Percentiles rank a stretch among this genome's conserved stretches.
Evolutionary conservation across 2,113 vertebrate genomes (phyloP).

Genomic region (Sinocyclocheilus maitianheensis): DNA sequence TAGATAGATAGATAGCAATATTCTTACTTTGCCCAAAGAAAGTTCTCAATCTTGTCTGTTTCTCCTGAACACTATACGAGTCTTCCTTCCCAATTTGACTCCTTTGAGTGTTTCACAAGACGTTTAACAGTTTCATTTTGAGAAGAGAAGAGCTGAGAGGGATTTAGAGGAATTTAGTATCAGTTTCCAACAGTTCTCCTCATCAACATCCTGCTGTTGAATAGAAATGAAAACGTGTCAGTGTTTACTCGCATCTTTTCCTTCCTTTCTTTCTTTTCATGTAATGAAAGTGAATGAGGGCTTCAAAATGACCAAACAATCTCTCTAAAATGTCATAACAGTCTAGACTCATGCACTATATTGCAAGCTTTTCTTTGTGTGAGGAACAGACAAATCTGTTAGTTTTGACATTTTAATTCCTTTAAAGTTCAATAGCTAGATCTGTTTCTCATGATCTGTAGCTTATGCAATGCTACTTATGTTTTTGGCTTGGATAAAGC

Average conservation of each 20-base stretch:
- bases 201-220: background rate
- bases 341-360: background rate
- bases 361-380: background rate
- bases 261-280: background rate
- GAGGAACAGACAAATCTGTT: background rate
- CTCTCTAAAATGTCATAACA: background rate
- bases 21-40: background rate
- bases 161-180: background rate
- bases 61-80: background rate
- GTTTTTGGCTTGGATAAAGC: background rate
- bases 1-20: background rate
- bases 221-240: background rate
- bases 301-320: background rate
- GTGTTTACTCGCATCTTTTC: background rate
- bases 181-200: background rate
- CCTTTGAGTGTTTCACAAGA: background rate
- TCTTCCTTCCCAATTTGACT: background rate
- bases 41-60: background rate
- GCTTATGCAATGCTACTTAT: background rate
- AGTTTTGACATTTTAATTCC: background rate
- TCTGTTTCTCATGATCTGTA: background rate
- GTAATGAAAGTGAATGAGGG: background rate
- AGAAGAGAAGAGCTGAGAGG: background rate
- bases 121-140: background rate
- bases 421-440: background rate